Conservation (phyloP, 2,113 vertebrate genomes). For the Lagopus muta region DNA sequence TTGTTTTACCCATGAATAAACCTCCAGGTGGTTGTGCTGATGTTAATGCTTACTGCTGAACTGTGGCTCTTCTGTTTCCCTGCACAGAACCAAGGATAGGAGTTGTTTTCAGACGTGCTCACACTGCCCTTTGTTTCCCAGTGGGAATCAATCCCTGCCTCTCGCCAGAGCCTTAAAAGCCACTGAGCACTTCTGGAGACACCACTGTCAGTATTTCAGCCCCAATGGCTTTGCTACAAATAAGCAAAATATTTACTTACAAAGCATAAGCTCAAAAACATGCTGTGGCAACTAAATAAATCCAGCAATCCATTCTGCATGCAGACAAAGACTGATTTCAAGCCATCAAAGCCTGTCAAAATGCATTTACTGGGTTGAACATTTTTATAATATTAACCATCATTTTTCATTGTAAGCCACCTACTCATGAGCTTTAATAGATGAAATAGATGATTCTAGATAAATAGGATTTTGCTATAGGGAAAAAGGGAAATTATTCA, state of each 20-base stretch:
- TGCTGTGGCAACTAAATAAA: conserved; percentile 48
- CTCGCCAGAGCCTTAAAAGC: not conserved
- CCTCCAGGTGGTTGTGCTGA: conserved; percentile 55
- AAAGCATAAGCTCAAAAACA: conserved; percentile 43
- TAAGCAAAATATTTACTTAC: conserved; percentile 67
- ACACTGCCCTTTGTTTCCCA: conserved; percentile 57
- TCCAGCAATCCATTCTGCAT: conserved; percentile 34
- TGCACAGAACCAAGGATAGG: conserved; percentile 33
- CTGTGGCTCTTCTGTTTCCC: conserved; percentile 58
- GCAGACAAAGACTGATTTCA: conserved; percentile 40
- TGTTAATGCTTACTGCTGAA: conserved; percentile 49
- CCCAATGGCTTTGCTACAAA: conserved; percentile 15
- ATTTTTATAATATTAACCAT: conserved; percentile 39
- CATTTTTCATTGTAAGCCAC: conserved; percentile 60
- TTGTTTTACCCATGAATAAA: conserved; percentile 56
- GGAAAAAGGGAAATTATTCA: not conserved
- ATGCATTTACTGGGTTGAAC: conserved; percentile 46
- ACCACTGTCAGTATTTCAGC: conserved; percentile 18
- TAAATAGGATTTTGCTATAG: conserved; percentile 52
- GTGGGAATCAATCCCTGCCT: not conserved
- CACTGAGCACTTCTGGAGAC: not conserved
- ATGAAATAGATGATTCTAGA: conserved; percentile 28
- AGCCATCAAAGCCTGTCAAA: conserved; percentile 65
- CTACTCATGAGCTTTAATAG: conserved; percentile 55
- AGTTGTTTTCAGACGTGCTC: conserved; percentile 40